Percentiles rank a stretch among this genome's conserved stretches.
Conservation (phyloP, 2,113 vertebrate species). For the Mus pahari region DNA sequence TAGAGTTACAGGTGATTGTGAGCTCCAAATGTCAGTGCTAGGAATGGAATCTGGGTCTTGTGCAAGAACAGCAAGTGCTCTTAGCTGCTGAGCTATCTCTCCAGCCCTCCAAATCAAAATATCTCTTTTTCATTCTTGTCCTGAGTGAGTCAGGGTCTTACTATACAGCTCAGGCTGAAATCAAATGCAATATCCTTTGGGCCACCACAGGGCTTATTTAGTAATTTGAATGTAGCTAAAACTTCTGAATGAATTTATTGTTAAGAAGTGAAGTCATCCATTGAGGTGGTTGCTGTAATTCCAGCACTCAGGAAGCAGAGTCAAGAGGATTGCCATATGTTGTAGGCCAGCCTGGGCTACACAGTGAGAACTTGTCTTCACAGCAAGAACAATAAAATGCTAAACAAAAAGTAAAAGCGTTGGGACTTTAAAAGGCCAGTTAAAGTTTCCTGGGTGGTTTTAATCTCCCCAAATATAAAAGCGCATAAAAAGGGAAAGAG, state of each 20-base stretch:
- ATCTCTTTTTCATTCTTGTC: neutral
- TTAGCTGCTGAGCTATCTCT: neutral
- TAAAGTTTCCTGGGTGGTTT: neutral
- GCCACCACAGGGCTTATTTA: neutral
- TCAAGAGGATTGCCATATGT: neutral
- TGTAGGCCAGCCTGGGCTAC: neutral
- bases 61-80: neutral
- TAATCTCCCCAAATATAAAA: slow-evolving; percentile 24
- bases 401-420: slow-evolving; percentile 35
- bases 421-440: slow-evolving; percentile 31
- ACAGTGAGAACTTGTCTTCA: neutral
- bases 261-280: neutral
- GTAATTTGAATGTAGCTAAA: neutral
- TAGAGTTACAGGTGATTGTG: neutral
- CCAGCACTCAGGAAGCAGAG: neutral
- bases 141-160: neutral
- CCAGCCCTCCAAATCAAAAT: neutral
- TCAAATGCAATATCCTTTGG: neutral
- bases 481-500: slow-evolving; percentile 49
- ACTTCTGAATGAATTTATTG: neutral
- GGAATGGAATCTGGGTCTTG: neutral
- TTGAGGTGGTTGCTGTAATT: neutral
- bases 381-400: slow-evolving; percentile 1
- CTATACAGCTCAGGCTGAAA: neutral
- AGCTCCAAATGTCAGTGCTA: neutral